Conservation (phyloP, 2,888 invertebrate genomes). For the Drosophila infuscata region DNA sequence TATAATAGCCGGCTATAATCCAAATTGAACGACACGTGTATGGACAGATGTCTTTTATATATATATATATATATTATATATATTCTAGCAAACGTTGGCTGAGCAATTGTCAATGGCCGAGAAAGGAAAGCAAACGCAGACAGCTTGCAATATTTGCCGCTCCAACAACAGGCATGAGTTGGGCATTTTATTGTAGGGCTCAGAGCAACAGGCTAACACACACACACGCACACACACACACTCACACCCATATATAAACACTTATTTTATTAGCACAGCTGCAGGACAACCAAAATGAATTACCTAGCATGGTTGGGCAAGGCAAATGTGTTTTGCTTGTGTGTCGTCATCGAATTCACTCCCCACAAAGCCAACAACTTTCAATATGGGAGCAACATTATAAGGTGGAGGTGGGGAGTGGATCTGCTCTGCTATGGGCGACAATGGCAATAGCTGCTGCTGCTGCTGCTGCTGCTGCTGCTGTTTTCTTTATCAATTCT, state of each 20-base stretch:
- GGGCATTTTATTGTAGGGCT: conserved; percentile 61
- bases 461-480: conserved; percentile 18
- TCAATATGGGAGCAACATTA: conserved; percentile 30
- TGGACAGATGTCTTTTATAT: conserved; percentile 37
- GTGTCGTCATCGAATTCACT: neutral
- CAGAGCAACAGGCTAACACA: conserved; percentile 66
- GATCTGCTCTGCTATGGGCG: conserved; percentile 8
- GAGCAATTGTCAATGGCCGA: conserved; percentile 40
- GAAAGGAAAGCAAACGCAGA: conserved; percentile 39
- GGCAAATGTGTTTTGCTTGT: conserved; percentile 54
- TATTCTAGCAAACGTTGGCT: conserved; percentile 31
- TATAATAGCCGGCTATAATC: conserved; percentile 1
- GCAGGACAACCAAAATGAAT: conserved; percentile 57
- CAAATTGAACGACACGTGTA: conserved; percentile 40
- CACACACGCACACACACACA: conserved; percentile 7
- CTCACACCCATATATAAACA: neutral
- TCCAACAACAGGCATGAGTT: conserved; percentile 61
- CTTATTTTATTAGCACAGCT: conserved; percentile 68
- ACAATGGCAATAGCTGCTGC: conserved; percentile 33
- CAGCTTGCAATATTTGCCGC: conserved; percentile 58
- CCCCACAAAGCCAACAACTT: conserved; percentile 37
- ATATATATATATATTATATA: conserved; percentile 42
- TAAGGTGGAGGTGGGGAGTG: neutral
- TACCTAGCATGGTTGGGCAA: conserved; percentile 46
- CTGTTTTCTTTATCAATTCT: conserved; percentile 57